phyloP scores from a whole-genome alignment of 2,113 vertebrate genomes.

The Plecotus auritus region DNA sequence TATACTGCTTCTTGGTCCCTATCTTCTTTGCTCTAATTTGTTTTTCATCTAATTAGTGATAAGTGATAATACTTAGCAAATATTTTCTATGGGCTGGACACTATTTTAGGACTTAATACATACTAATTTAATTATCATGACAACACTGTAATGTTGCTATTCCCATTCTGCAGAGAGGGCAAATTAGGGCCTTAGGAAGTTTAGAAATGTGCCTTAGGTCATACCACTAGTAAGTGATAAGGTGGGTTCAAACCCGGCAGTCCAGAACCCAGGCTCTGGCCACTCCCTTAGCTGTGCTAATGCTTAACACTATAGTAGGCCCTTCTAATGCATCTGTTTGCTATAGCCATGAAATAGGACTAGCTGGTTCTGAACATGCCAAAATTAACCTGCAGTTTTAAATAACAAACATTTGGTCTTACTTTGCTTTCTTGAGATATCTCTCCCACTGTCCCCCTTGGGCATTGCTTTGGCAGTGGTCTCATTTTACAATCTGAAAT shows the following conservation, averaged over 20 bases:
- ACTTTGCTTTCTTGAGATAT: neutral
- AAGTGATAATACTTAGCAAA: conserved; percentile 4
- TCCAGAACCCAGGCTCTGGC: neutral
- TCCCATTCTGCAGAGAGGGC: neutral
- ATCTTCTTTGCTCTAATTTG: neutral
- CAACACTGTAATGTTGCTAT: neutral
- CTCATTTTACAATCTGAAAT: conserved; percentile 43
- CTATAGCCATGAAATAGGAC: neutral
- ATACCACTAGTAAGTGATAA: neutral
- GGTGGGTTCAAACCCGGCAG: neutral
- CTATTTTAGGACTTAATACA: neutral
- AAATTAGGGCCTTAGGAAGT: neutral
- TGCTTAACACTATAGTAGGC: neutral
- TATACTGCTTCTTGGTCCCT: neutral
- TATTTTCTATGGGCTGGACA: neutral
- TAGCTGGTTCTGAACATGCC: neutral
- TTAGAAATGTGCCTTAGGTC: neutral
- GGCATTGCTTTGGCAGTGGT: neutral
- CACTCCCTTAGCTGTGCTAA: neutral
- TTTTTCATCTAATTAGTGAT: conserved; percentile 9
- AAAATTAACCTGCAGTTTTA: conserved; percentile 33
- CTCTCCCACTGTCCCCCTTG: neutral
- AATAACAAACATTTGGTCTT: neutral
- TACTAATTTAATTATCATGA: neutral
- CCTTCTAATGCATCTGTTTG: neutral